phyloP scores from a whole-genome alignment of 2,888 invertebrate species.

The Junonia oenone region DNA sequence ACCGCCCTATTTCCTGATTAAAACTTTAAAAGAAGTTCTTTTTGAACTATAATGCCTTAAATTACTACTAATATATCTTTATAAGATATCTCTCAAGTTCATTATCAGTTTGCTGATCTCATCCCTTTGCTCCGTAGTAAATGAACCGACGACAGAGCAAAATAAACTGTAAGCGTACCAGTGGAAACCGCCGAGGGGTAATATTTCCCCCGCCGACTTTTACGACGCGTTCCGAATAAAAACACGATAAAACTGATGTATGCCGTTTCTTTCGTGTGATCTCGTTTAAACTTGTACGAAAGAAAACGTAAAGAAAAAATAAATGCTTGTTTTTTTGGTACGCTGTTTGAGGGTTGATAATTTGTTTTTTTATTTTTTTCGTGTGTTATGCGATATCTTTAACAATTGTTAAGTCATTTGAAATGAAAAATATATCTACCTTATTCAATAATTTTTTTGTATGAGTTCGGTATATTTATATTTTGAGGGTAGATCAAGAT shows the following conservation, averaged over 20 bases:
- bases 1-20: no score
- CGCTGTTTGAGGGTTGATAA: no score
- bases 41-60: neutral
- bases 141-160: slow-evolving; percentile 7
- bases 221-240: slow-evolving; percentile 17
- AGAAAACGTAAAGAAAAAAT: neutral
- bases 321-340: neutral
- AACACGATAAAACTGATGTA: slow-evolving; percentile 10
- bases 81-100: no score
- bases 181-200: slow-evolving; percentile 4
- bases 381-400: no score
- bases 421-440: no score
- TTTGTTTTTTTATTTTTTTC: neutral
- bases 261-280: neutral
- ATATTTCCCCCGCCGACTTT: slow-evolving; percentile 16
- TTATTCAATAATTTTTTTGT: no score
- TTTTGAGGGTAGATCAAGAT: no score
- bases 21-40: no score
- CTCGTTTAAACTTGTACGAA: neutral
- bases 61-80: no score
- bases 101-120: no score
- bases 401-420: no score
- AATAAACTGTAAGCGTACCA: slow-evolving; percentile 2
- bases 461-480: no score
- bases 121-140: slow-evolving; percentile 2